phyloP scores from a whole-genome alignment of 2,888 invertebrate species.

The Phyllotreta cruciferae region DNA sequence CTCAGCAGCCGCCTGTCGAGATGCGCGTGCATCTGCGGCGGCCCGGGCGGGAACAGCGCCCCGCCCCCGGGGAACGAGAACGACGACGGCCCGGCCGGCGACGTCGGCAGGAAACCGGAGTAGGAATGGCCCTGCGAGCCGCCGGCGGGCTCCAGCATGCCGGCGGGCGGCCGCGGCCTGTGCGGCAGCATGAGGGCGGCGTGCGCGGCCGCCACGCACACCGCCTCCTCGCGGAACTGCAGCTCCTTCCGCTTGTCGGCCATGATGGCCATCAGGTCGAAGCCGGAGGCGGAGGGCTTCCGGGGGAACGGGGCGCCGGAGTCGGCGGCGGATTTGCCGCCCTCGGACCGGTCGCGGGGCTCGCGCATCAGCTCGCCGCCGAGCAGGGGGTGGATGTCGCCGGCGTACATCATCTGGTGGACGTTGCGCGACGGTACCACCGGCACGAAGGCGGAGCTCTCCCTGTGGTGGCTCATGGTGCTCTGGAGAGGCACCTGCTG shows the following conservation, averaged over 20 bases:
- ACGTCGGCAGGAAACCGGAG: slow-evolving; percentile 70
- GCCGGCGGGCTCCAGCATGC: slow-evolving; percentile 65
- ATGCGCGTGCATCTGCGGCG: slow-evolving; percentile 79
- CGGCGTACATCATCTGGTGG: slow-evolving; percentile 75
- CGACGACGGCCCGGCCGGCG: slow-evolving; percentile 70
- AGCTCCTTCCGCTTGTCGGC: slow-evolving; percentile 86
- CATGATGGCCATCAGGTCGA: slow-evolving; percentile 90
- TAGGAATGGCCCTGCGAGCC: slow-evolving; percentile 56
- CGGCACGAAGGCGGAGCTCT: slow-evolving; percentile 86
- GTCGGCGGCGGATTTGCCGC: slow-evolving; percentile 36
- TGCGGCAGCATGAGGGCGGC: slow-evolving; percentile 66
- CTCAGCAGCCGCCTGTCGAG: slow-evolving; percentile 77
- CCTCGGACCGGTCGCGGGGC: slow-evolving; percentile 53
- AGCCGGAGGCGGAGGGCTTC: slow-evolving; percentile 59
- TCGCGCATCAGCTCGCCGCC: slow-evolving; percentile 66
- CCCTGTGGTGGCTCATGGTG: slow-evolving; percentile 66
- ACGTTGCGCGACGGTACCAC: slow-evolving; percentile 82
- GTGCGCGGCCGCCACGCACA: slow-evolving; percentile 59
- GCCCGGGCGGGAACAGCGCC: slow-evolving; percentile 73
- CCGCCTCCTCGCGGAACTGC: slow-evolving; percentile 75
- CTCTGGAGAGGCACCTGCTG: slow-evolving; percentile 53
- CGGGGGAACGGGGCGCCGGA: slow-evolving; percentile 36
- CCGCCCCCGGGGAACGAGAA: slow-evolving; percentile 77
- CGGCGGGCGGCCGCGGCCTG: slow-evolving; percentile 63
- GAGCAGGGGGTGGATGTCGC: slow-evolving; percentile 72